Percentiles rank a stretch among this genome's conserved stretches.
phyloP scores from a whole-genome alignment of 37 sponge, comb jelly and placozoan genomes.

The Hexactinellida sp. region DNA sequence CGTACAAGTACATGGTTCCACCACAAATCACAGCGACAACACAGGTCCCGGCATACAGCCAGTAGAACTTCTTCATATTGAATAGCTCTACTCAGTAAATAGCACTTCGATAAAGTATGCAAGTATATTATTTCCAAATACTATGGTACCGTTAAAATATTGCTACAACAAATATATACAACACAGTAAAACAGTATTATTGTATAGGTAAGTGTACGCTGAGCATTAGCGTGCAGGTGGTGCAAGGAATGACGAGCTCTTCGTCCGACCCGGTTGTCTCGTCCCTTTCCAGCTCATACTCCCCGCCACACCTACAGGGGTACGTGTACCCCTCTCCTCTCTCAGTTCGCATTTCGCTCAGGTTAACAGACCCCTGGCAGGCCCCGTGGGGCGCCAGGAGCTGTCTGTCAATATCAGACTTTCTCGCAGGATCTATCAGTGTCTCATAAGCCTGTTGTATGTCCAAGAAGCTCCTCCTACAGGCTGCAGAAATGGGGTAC shows the following conservation, averaged over 20 bases:
- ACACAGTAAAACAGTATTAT: too few species aligned
- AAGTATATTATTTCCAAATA: too few species aligned
- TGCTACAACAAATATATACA: too few species aligned
- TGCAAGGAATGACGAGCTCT: not conserved
- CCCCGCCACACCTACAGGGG: not conserved
- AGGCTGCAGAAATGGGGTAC: not conserved
- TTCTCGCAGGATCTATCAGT: not conserved
- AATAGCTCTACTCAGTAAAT: too few species aligned
- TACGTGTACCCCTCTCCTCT: not conserved
- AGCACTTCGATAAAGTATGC: too few species aligned
- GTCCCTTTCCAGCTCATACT: not conserved
- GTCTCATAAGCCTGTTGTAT: slow-evolving; percentile 14
- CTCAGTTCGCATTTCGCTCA: not conserved
- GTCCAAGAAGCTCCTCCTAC: not conserved
- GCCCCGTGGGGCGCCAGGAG: not conserved
- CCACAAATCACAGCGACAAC: not conserved
- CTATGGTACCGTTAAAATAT: too few species aligned
- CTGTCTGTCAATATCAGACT: not conserved
- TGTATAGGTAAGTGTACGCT: not conserved
- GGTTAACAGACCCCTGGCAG: not conserved
- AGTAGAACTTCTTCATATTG: not conserved
- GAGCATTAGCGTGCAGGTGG: not conserved
- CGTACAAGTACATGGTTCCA: not conserved
- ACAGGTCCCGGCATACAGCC: not conserved
- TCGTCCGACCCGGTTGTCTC: not conserved